A percentile compares a stretch with the other conserved stretches of the same genome.
These are phyloP conservation scores for Larimichthys crocea DNA, from an alignment of 2,113 vertebrate species.

Conservation along the genomic window DNA sequence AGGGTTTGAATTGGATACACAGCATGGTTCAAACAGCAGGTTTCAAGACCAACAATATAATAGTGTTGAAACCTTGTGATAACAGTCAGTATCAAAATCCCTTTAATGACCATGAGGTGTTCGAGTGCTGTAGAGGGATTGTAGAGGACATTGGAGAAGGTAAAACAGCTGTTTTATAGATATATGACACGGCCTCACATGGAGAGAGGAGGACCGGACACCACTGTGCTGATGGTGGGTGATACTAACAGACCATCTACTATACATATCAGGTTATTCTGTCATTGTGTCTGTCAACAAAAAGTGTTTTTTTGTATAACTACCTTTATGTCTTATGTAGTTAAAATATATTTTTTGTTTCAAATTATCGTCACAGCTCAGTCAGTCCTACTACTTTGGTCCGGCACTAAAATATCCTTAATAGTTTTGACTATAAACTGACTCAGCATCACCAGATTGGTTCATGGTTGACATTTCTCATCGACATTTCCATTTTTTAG, in stretches of 20 bases:
- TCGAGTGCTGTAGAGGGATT: background rate
- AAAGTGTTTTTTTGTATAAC: too few relatives aligned
- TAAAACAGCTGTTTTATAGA: conserved; percentile 7
- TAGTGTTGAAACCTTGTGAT: conserved; percentile 17
- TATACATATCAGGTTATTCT: too few relatives aligned
- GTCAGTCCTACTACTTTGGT: background rate
- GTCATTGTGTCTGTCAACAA: too few relatives aligned
- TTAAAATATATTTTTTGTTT: background rate
- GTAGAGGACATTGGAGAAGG: background rate
- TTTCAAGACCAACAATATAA: conserved; percentile 1
- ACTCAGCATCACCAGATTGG: too few relatives aligned
- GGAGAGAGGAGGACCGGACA: background rate
- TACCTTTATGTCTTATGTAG: background rate
- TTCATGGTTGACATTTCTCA: background rate
- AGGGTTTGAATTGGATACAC: background rate
- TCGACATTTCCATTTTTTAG: too few relatives aligned
- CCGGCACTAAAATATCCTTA: background rate
- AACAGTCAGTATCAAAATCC: conserved; percentile 12
- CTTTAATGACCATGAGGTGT: conserved; percentile 1
- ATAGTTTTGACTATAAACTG: background rate
- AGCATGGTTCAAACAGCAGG: conserved; percentile 7
- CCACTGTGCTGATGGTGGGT: background rate
- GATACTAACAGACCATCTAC: background rate
- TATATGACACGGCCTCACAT: background rate
- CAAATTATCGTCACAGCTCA: background rate